Base-by-base conservation (phyloP, 2,888 invertebrate genomes). In the Lydus trimaculatus region DNA sequence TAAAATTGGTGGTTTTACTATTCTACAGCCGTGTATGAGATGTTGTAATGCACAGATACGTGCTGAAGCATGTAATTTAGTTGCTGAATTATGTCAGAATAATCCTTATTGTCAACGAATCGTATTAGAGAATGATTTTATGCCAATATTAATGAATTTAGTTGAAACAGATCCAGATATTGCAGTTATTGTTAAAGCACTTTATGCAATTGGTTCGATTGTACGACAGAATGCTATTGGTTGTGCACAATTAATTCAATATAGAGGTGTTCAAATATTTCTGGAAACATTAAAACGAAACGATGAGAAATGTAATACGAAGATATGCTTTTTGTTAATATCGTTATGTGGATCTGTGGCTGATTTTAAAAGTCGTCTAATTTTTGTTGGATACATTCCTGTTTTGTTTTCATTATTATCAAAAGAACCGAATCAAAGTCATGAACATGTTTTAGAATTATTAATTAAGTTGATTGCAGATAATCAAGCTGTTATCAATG, bases 81-180 rank as follows among this genome's bases (percentile, higher is more conserved):
- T 97, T 2, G 96, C 92, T 0, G 92, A 92, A 77, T 83, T 95
- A 67, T 91, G 92, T 39, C 97, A 97, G 85, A 96, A 97, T 85
- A 96, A 97, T 85, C 90, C 92, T 0, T 92, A 89, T 81, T 94
- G 94, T 77, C 97, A 97, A 83, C 84, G 89, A 31, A 87, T 88
- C 56, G 90, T 92, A n/a, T 75, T 94, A 6, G 90, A 92, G 70
- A 87, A 88, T 60, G 89, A 90, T 0, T 85, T 93, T 9, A 84
- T 96, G 58, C 89, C 90, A 0, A 85, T 88, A 9, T 83, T 96
- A 17, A 79, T 94, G 15, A 83, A 84, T 6, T 83, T 92, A 66
- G 83, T 91, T 13, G 88, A 90, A 75, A 85, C 84, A 11, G 87
- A 88, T 70, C 82, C 85, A 0, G 92, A 92, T 79, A 81, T 84